Conservation (phyloP, 1,140 invertebrate genomes). For the Zeugodacus cucurbitae region DNA sequence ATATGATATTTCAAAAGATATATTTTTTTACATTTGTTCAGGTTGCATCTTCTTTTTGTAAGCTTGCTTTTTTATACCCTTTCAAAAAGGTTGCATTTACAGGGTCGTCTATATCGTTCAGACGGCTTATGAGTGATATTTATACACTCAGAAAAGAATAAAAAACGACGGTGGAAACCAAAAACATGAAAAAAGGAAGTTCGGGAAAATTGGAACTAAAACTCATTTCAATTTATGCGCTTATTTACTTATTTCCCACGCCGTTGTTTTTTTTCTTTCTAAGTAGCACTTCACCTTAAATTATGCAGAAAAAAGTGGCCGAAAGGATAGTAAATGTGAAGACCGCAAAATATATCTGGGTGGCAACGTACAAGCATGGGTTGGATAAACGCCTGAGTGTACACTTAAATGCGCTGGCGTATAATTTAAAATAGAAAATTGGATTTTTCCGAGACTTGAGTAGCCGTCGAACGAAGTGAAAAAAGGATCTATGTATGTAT, state of each 20-base stretch:
- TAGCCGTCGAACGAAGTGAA: neutral
- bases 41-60: neutral
- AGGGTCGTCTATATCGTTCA: neutral
- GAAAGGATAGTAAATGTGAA: neutral
- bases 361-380: neutral
- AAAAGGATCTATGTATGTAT: neutral
- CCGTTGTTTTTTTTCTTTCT: neutral
- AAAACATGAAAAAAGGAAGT: neutral
- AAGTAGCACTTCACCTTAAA: slow-evolving; percentile 43
- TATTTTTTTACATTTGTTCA: neutral
- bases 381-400: neutral
- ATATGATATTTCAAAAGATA: neutral
- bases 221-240: slow-evolving; percentile 21
- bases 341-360: slow-evolving; percentile 29
- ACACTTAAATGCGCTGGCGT: neutral
- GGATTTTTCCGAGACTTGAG: slow-evolving; percentile 3
- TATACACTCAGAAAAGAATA: neutral
- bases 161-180: neutral
- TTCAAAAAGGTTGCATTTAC: neutral
- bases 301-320: slow-evolving; percentile 50
- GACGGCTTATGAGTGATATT: neutral
- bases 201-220: slow-evolving; percentile 14
- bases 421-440: slow-evolving; percentile 23
- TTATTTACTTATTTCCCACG: neutral
- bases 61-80: neutral